These are phyloP conservation scores for Cepaea nemoralis DNA, from an alignment of 1,140 invertebrate species.

Conservation along the genomic window DNA sequence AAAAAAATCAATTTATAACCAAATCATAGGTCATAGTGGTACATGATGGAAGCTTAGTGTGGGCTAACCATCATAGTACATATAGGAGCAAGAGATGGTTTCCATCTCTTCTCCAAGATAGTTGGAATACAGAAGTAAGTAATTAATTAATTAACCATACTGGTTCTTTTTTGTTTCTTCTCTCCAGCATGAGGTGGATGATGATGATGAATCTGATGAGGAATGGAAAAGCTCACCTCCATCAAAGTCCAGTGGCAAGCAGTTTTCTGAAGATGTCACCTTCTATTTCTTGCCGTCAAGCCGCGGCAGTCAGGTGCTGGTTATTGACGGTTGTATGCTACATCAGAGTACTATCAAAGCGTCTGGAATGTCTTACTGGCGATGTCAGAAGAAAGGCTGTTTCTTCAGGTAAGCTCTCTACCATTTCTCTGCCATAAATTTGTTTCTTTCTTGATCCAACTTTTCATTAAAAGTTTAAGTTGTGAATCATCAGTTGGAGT, in stretches of 20 bases:
- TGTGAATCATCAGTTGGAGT: too few species aligned
- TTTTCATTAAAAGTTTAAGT: too few species aligned
- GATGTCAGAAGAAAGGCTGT: conserved; percentile 35
- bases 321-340: conserved; percentile 24
- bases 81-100: too few species aligned
- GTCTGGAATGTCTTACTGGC: conserved; percentile 31
- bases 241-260: neutral
- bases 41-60: too few species aligned
- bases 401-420: conserved; percentile 30
- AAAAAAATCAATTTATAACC: too few species aligned
- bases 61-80: too few species aligned
- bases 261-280: conserved; percentile 20
- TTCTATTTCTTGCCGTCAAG: conserved; percentile 27
- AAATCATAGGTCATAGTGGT: too few species aligned
- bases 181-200: conserved; percentile 1
- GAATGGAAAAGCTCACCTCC: conserved; percentile 8
- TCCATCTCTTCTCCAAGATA: neutral
- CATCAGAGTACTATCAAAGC: conserved; percentile 13
- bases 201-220: conserved; percentile 18
- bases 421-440: too few species aligned
- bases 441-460: too few species aligned
- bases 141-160: neutral
- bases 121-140: neutral
- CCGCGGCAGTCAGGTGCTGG: conserved; percentile 11
- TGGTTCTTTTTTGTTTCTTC: neutral